Evolutionary conservation across 2,888 invertebrate genomes (phyloP).

Genomic region (Plebejus melissa): DNA sequence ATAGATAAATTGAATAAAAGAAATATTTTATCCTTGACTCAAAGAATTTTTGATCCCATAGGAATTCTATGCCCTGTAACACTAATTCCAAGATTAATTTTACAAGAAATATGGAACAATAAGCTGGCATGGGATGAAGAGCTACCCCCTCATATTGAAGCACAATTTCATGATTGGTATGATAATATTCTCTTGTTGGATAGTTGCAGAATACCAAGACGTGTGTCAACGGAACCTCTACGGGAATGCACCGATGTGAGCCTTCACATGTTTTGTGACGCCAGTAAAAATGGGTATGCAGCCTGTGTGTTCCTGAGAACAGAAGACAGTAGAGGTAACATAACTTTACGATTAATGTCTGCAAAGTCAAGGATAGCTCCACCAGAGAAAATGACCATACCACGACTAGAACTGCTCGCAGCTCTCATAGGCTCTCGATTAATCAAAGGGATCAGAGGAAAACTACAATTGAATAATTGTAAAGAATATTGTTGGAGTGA

Average conservation of each 20-base stretch:
- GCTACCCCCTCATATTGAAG: too few relatives aligned
- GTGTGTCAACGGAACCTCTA: too few relatives aligned
- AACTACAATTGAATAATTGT: neutral
- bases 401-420: neutral
- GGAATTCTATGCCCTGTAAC: neutral
- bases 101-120: neutral
- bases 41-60: neutral
- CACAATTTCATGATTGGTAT: neutral
- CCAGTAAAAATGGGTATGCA: too few relatives aligned
- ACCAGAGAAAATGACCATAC: neutral
- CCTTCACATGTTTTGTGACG: too few relatives aligned
- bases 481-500: neutral
- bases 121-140: too few relatives aligned
- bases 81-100: neutral
- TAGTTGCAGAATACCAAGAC: neutral
- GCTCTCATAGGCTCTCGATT: neutral
- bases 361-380: neutral
- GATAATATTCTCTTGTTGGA: neutral
- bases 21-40: neutral
- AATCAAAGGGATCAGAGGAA: neutral
- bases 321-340: neutral
- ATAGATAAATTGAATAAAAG: constrained; percentile 1
- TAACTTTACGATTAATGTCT: neutral
- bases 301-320: too few relatives aligned
- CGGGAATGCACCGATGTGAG: too few relatives aligned